Evolutionary conservation across 2,888 invertebrate species (phyloP).

Genomic region (Apotomis capreana): DNA sequence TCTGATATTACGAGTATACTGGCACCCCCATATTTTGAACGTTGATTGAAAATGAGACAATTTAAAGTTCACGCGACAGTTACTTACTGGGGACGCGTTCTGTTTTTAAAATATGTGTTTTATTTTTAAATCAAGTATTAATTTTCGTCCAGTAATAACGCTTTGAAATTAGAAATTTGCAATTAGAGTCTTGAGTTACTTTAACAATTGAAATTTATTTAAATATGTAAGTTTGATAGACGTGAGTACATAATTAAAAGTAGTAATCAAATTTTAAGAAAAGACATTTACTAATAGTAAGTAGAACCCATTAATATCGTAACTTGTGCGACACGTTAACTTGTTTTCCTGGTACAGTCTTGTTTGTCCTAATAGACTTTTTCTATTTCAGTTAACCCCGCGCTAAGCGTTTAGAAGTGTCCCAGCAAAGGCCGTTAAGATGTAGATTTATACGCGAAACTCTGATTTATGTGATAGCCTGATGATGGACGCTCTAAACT

Average conservation of each 20-base stretch:
- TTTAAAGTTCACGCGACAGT: conserved; percentile 23
- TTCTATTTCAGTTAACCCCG: conserved; percentile 66
- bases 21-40: conserved; percentile 13
- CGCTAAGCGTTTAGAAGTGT: conserved; percentile 60
- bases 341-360: conserved; percentile 11
- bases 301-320: conserved; percentile 3
- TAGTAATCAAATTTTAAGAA: no score
- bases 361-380: conserved; percentile 40
- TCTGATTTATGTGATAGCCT: conserved; percentile 65
- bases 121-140: conserved; percentile 1
- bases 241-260: no score
- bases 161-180: background rate
- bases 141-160: background rate
- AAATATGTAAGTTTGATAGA: background rate
- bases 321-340: conserved; percentile 8
- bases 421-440: conserved; percentile 64
- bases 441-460: conserved; percentile 76
- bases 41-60: conserved; percentile 45
- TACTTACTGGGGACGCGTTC: conserved; percentile 16
- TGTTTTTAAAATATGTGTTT: background rate
- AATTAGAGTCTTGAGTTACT: no score
- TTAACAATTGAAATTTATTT: no score
- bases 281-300: background rate
- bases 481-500: conserved; percentile 66
- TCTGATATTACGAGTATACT: no score